Evolutionary conservation across 2,888 invertebrate genomes (phyloP).

Genomic region (Meganola albula): DNA sequence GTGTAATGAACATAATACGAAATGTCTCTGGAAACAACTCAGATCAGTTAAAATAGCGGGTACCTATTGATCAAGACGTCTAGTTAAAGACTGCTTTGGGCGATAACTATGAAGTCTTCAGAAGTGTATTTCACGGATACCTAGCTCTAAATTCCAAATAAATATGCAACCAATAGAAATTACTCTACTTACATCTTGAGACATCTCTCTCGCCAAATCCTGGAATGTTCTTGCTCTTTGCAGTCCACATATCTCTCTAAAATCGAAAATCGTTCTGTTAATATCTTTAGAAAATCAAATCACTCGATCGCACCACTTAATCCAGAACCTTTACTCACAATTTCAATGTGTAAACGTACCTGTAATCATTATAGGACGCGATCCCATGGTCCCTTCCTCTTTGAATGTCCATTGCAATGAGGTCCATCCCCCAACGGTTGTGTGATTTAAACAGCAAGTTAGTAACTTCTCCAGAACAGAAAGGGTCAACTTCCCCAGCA

Average conservation of each 20-base stretch:
- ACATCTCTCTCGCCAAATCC: slow-evolving; percentile 83
- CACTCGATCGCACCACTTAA: neutral
- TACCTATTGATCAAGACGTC: no score
- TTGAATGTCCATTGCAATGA: slow-evolving; percentile 81
- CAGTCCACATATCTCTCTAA: slow-evolving; percentile 82
- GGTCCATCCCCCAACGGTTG: slow-evolving; percentile 76
- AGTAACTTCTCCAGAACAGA: slow-evolving; percentile 66
- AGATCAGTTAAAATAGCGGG: no score
- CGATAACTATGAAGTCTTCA: no score
- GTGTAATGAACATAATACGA: no score
- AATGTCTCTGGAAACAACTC: no score
- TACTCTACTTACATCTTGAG: slow-evolving; percentile 78
- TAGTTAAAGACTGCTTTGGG: no score
- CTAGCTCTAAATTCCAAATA: no score
- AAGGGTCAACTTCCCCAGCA: slow-evolving; percentile 75
- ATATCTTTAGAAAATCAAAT: no score
- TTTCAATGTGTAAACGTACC: slow-evolving; percentile 41
- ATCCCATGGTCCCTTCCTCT: slow-evolving; percentile 81
- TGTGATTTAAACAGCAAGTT: slow-evolving; percentile 68
- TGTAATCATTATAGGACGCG: slow-evolving; percentile 80
- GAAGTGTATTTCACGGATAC: no score
- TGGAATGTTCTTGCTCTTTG: slow-evolving; percentile 82
- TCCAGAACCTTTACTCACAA: no score
- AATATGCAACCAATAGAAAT: no score
- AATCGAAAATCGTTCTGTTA: no score